A percentile compares a stretch with the other conserved stretches of the same genome.
Evolutionary conservation across 2,797 vertebrate species (phyloP).

Genomic region (Tragelaphus oryx): DNA sequence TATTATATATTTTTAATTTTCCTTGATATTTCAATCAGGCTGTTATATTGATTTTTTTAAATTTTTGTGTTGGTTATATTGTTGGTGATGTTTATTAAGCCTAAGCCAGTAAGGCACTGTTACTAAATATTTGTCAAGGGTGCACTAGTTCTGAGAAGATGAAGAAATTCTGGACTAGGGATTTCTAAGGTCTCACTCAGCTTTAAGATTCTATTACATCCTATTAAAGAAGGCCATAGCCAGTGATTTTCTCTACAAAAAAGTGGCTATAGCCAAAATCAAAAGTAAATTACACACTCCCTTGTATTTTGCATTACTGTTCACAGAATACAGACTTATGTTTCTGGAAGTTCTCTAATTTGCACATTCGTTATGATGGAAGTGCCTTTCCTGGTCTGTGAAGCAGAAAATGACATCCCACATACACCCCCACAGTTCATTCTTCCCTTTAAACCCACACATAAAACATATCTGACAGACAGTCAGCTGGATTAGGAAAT

Average conservation of each 20-base stretch:
- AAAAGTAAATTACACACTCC: slow-evolving; percentile 22
- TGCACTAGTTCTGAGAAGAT: neutral
- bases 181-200: neutral
- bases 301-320: neutral
- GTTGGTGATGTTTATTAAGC: neutral
- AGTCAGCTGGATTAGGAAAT: neutral
- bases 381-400: neutral
- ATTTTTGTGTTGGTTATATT: neutral
- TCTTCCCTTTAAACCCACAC: neutral
- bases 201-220: neutral
- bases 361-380: slow-evolving; percentile 16
- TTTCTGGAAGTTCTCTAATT: slow-evolving; percentile 32
- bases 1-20: neutral
- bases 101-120: neutral
- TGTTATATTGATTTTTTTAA: neutral
- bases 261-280: slow-evolving; percentile 19
- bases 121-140: neutral
- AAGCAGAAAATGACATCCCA: slow-evolving; percentile 28
- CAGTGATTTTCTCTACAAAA: neutral
- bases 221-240: neutral
- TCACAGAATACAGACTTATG: slow-evolving; percentile 24
- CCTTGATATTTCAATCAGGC: neutral
- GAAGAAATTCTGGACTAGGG: neutral
- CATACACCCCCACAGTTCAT: neutral
- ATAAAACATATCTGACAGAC: neutral